A percentile compares a stretch with the other conserved stretches of the same genome.
Evolutionary conservation across 2,888 invertebrate genomes (phyloP).

Genomic region (Volucella bombylans): DNA sequence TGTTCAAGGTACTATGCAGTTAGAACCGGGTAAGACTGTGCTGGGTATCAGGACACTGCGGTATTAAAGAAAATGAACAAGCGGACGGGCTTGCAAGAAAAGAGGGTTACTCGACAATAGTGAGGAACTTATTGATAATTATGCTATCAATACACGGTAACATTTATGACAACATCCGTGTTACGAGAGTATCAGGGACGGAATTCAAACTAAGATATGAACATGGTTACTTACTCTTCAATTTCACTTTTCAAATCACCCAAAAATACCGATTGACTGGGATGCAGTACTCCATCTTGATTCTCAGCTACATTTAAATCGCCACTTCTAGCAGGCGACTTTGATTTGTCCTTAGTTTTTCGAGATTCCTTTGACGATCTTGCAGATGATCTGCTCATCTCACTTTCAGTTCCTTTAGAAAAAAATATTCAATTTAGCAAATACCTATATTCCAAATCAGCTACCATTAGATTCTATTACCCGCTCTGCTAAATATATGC

Average conservation of each 20-base stretch:
- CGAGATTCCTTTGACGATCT: constrained; percentile 91
- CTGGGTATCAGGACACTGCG: too few relatives aligned
- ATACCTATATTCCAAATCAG: not conserved
- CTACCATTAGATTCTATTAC: constrained; percentile 78
- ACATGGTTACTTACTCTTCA: constrained; percentile 85
- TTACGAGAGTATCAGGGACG: too few relatives aligned
- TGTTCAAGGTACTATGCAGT: too few relatives aligned
- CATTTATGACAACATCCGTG: too few relatives aligned
- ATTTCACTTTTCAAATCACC: constrained; percentile 88
- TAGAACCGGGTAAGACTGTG: too few relatives aligned
- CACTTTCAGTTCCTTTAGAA: constrained; percentile 87
- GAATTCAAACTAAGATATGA: too few relatives aligned
- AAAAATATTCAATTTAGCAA: not conserved
- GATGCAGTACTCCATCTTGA: constrained; percentile 85
- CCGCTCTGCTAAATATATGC: constrained; percentile 91
- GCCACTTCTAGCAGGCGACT: constrained; percentile 83
- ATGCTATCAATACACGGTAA: too few relatives aligned
- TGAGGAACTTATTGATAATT: too few relatives aligned
- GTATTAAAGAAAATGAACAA: too few relatives aligned
- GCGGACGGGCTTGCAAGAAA: too few relatives aligned
- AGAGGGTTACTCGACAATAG: too few relatives aligned
- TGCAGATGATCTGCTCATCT: constrained; percentile 90
- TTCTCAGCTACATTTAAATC: constrained; percentile 86
- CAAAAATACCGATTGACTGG: constrained; percentile 88
- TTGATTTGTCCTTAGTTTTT: constrained; percentile 89